phyloP scores from a whole-genome alignment of 2,113 vertebrate genomes.

The Dromaius novaehollandiae region DNA sequence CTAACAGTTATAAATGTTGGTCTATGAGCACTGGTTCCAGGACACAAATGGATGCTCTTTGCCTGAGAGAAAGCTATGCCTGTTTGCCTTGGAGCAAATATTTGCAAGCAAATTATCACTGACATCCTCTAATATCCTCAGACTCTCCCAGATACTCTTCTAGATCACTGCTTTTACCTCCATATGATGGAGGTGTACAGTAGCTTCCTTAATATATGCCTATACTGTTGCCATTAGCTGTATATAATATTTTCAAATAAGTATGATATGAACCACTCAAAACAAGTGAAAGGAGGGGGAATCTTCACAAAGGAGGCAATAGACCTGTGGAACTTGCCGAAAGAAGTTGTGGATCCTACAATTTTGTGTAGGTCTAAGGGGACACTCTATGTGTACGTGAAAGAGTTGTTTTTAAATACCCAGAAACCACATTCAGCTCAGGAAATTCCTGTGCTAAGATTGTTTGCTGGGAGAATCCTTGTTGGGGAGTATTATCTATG shows the following conservation, averaged over 20 bases:
- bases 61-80: background rate
- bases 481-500: background rate
- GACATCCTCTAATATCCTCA: background rate
- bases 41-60: background rate
- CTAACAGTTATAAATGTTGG: background rate
- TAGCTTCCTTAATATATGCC: background rate
- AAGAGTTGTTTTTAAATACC: background rate
- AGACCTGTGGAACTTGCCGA: background rate
- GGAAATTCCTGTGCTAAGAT: background rate
- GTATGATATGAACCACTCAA: background rate
- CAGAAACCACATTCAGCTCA: background rate
- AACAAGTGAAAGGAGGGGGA: background rate
- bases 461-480: background rate
- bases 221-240: background rate
- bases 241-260: background rate
- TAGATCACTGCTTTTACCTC: background rate
- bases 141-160: background rate
- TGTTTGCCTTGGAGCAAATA: background rate
- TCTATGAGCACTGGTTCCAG: background rate
- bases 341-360: background rate
- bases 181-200: background rate
- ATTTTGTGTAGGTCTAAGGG: background rate
- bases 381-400: background rate
- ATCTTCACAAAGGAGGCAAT: background rate
- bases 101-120: background rate